phyloP scores from a whole-genome alignment of 2,797 vertebrate genomes.

The Coregonus suidteri region DNA sequence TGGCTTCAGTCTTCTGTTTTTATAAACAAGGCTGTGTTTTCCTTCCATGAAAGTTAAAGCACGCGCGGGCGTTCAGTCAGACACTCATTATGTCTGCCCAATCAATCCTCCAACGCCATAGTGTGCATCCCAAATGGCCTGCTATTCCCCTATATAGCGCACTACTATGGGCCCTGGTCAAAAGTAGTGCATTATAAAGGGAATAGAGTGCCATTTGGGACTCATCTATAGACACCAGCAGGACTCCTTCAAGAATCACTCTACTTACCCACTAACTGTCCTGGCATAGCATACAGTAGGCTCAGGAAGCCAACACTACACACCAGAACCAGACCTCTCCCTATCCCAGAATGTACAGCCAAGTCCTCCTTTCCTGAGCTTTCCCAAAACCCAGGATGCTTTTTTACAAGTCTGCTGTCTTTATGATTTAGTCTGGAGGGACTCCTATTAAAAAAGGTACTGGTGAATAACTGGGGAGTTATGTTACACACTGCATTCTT shows the following conservation, averaged over 20 bases:
- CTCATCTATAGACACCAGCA: neutral
- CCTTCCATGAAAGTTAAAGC: slow-evolving; percentile 25
- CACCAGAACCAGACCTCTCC: slow-evolving; percentile 9
- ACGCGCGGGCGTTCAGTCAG: neutral
- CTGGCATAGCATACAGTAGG: slow-evolving; percentile 1
- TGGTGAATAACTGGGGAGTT: slow-evolving; percentile 19
- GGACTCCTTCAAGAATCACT: neutral
- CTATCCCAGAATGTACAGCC: slow-evolving; percentile 11
- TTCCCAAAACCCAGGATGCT: slow-evolving; percentile 7
- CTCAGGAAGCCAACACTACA: neutral
- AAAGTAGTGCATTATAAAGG: neutral
- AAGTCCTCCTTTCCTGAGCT: slow-evolving; percentile 13
- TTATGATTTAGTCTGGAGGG: slow-evolving; percentile 15
- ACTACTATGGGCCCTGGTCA: too few relatives aligned
- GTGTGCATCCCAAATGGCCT: neutral
- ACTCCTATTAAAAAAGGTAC: neutral
- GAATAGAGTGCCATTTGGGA: neutral
- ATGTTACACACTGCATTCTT: slow-evolving; percentile 13
- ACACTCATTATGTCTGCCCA: neutral
- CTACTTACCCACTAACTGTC: neutral
- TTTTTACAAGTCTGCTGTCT: slow-evolving; percentile 12
- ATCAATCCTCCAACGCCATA: slow-evolving; percentile 1
- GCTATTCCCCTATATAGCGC: neutral
- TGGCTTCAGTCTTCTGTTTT: slow-evolving; percentile 10
- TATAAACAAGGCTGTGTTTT: slow-evolving; percentile 9